Evolutionary conservation across 2,113 vertebrate species (phyloP).

Genomic region (Gnathonemus longibarbis): DNA sequence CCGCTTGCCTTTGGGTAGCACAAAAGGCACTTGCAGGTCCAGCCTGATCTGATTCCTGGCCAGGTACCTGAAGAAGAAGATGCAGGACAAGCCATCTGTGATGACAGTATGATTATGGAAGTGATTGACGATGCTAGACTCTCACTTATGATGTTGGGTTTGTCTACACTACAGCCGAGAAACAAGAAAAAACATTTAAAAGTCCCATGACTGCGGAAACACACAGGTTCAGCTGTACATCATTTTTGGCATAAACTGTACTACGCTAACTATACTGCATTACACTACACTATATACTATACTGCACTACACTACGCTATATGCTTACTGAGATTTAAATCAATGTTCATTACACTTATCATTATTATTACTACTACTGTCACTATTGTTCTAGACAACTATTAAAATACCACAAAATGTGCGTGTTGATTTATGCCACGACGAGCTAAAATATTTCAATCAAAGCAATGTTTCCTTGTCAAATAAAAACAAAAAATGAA

Average conservation of each 20-base stretch:
- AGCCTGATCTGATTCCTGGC: background rate
- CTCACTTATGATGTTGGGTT: background rate
- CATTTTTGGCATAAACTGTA: background rate
- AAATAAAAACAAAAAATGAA: background rate
- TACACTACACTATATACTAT: background rate
- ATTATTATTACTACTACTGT: background rate
- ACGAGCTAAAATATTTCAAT: background rate
- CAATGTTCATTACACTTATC: background rate
- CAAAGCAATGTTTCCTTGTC: background rate
- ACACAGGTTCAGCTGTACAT: background rate
- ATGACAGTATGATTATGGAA: background rate
- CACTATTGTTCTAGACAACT: background rate
- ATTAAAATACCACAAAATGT: background rate
- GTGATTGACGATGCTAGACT: background rate
- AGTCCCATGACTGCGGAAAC: background rate
- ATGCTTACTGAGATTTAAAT: background rate
- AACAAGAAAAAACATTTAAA: background rate
- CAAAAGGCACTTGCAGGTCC: background rate
- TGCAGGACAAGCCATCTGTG: background rate
- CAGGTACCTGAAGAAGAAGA: background rate
- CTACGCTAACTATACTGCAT: background rate
- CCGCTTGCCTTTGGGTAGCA: background rate
- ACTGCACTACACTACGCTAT: background rate
- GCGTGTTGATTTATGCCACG: background rate
- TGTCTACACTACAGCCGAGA: background rate